Base-by-base conservation (phyloP, 2,888 invertebrate species). In the Lepidocyrtoides sp. region DNA sequence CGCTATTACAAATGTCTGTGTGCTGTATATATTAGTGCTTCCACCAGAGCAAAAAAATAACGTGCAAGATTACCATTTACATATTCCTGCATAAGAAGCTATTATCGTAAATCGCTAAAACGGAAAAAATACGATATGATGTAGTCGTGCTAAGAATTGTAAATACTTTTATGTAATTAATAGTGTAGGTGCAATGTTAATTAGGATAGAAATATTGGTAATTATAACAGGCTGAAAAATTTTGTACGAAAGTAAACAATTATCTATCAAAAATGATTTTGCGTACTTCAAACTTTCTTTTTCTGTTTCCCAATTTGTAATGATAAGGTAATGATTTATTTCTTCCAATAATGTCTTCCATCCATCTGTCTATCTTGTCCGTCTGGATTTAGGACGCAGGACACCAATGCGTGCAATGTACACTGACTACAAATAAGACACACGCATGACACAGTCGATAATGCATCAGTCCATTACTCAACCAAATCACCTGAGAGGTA, bases 381-480 rank as follows among this genome's bases (percentile, higher is more conserved):
- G 41, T 51, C 12, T 14, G 2, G n/a, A 14, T 57, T 4, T 26
- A 20, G 17, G 63, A 57, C 57, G n/a, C n/a, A n/a, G 7, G 63
- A 29, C 63, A 63, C 26, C 29, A 12, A 63, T 69, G 69, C 17
- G 41, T 66, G 63, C n/a, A 26, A n/a, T n/a, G n/a, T n/a, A n/a
- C n/a, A n/a, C n/a, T n/a, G n/a, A n/a, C n/a, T n/a, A n/a, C n/a
- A n/a, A n/a, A n/a, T n/a, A n/a, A n/a, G 26, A 60, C 26, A 66
- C 32, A 66, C 17, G 2, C 48, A 69, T 41, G 41, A 41, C 10
- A 69, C 36, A 26, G 41, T 69, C 69, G 69, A 69, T 69, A 41
- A 41, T 69, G 41, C 69, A 69, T 20, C 69, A 41, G 69, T 41
- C 41, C 41, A 69, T 69, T 36, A 41, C 69, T 66, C 17, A 36